Conservation (phyloP, 2,797 vertebrate genomes). For the Pangasius sanitwongsei region DNA sequence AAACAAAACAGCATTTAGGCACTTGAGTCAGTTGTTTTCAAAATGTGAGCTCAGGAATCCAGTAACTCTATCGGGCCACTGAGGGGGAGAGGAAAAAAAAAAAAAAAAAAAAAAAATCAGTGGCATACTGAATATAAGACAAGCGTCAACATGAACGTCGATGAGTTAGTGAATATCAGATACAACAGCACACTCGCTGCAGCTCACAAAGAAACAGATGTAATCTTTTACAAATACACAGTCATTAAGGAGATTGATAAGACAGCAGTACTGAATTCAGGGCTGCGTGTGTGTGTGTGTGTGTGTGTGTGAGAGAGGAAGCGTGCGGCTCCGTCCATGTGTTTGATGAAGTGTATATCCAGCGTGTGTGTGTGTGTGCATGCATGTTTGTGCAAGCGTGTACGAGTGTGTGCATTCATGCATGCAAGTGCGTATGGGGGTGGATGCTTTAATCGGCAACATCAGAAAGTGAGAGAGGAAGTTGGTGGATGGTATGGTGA, state of each 20-base stretch:
- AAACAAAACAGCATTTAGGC: background rate
- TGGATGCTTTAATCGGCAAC: conserved; percentile 24
- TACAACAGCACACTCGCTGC: background rate
- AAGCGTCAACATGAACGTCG: background rate
- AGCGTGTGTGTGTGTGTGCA: background rate
- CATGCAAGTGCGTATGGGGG: conserved; percentile 4
- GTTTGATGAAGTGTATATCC: background rate
- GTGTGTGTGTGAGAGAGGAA: background rate
- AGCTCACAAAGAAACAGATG: background rate
- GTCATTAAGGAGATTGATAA: background rate
- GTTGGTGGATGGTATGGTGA: background rate
- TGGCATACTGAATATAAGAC: background rate
- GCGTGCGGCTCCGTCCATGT: background rate
- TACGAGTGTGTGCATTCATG: background rate
- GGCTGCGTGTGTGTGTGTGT: background rate
- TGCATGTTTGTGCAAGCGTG: background rate
- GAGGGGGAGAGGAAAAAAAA: background rate
- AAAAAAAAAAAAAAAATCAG: background rate
- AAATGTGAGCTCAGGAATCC: background rate
- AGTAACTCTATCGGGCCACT: background rate
- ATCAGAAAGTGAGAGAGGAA: conserved; percentile 22
- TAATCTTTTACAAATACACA: conserved; percentile 8
- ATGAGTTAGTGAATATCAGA: background rate
- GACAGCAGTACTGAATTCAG: background rate
- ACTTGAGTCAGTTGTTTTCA: background rate